Evolutionary conservation across 2,888 invertebrate genomes (phyloP).

Genomic region (Branchipolynoe longqiensis): DNA sequence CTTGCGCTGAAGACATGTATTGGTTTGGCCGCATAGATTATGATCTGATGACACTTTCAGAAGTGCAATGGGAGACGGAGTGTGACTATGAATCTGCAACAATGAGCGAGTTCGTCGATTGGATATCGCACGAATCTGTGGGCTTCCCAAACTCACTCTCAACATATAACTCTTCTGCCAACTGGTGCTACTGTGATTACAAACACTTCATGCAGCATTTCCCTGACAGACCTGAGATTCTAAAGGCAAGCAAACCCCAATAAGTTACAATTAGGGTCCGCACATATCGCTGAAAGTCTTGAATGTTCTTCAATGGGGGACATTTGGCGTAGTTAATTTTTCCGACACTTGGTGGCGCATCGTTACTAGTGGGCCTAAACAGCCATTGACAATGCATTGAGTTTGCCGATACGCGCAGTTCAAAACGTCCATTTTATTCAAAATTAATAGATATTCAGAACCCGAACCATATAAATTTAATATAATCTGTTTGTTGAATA

Average conservation of each 20-base stretch:
- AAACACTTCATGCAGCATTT: conserved; percentile 90
- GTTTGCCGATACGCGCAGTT: too few relatives aligned
- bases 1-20: background rate
- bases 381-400: too few relatives aligned
- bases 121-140: conserved; percentile 71
- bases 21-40: background rate
- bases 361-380: too few relatives aligned
- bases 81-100: conserved; percentile 85
- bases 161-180: conserved; percentile 75
- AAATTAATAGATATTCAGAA: too few relatives aligned
- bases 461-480: too few relatives aligned
- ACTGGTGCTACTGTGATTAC: conserved; percentile 93
- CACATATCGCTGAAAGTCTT: too few relatives aligned
- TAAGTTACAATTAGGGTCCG: too few relatives aligned
- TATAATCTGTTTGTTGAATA: too few relatives aligned
- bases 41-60: conserved; percentile 65
- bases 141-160: conserved; percentile 71
- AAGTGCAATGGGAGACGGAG: conserved; percentile 88
- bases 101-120: conserved; percentile 86
- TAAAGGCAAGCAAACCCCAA: conserved; percentile 85
- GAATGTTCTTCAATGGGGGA: too few relatives aligned
- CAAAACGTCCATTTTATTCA: too few relatives aligned
- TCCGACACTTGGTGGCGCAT: too few relatives aligned
- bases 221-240: conserved; percentile 84
- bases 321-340: too few relatives aligned